phyloP scores from a whole-genome alignment of 1,140 invertebrate species.

The Diabrotica virgifera region DNA sequence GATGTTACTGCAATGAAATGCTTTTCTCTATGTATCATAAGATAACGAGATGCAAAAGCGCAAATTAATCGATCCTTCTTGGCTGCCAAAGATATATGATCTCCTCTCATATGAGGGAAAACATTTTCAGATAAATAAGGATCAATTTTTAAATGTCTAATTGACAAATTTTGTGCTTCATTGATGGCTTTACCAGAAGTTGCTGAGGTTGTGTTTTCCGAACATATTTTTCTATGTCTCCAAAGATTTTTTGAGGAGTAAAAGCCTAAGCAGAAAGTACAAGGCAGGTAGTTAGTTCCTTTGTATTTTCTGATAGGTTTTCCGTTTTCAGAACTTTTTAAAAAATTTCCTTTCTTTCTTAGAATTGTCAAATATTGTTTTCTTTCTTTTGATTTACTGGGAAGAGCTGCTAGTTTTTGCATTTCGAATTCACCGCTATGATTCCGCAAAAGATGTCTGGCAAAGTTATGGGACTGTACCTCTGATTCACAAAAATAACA shows the following conservation, averaged over 20 bases:
- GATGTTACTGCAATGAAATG: conserved; percentile 9
- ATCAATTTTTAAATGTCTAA: conserved; percentile 12
- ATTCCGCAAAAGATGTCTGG: neutral
- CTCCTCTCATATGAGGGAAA: conserved; percentile 27
- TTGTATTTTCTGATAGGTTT: conserved; percentile 7
- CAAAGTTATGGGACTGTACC: neutral
- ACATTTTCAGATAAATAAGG: conserved; percentile 9
- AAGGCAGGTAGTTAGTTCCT: neutral
- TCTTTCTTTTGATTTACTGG: neutral
- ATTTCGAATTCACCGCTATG: conserved; percentile 9
- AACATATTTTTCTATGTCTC: conserved; percentile 5
- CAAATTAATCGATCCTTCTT: conserved; percentile 37
- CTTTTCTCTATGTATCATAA: conserved; percentile 28
- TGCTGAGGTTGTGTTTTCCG: neutral
- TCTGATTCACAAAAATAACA: conserved; percentile 6
- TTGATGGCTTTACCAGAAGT: neutral
- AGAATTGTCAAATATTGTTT: neutral
- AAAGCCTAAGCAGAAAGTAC: conserved; percentile 2
- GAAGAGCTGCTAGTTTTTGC: conserved; percentile 1
- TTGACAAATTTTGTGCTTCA: neutral
- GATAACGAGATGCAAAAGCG: conserved; percentile 35
- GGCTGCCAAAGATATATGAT: conserved; percentile 27
- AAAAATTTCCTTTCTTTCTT: conserved; percentile 12
- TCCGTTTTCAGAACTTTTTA: neutral
- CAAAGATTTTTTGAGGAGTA: conserved; percentile 7